Evolutionary conservation across 1,140 invertebrate genomes (phyloP), one percentile per base, ranked within the genome.

Genomic region (Zaprionus gabonicus): DNA sequence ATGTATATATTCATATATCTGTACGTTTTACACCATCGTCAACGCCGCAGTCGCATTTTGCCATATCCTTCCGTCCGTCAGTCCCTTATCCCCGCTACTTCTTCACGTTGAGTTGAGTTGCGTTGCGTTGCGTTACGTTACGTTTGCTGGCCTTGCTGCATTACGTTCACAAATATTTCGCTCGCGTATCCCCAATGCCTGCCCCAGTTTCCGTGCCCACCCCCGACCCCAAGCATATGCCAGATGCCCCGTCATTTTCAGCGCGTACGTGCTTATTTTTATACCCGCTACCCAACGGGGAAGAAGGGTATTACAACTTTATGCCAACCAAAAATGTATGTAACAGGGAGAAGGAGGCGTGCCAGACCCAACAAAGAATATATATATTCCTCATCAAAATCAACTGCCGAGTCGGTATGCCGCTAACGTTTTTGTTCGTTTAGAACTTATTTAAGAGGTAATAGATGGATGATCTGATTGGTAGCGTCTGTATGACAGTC

Each of bases 231-330:
- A 38, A 51, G 31, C 67, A 63, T 67, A 76, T 64, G 55, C 17
- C 46, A 49, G 7, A 10, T 49, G 70, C 78, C 68, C 51, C 66
- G 51, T 60, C 58, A 80, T 88, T 88, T 90, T 38, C 76, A 85
- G 71, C 79, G 74, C 80, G 85, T 84, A 91, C 87, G 88, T 91
- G 87, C 76, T 84, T 80, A 82, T 91, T 91, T 82, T 81, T 60
- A 34, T 34, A 34, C 31, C 31, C 31, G 9, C 31, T 9, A 34
- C 31, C 31, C 31, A 34, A 10, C 9, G 9, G 31, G 31, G 31
- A 10, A 34, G 9, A 10, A 34, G 31, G 31, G 31, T 34, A 34
- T 34, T 34, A 3, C 3, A 34, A 34, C 31, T 34, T 34, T 34
- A 34, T 34, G 7, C 31, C 31, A 34, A 34, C 31, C 0, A 3